Conservation (phyloP, 2,113 vertebrate species). For the Vanacampus margaritifer region DNA sequence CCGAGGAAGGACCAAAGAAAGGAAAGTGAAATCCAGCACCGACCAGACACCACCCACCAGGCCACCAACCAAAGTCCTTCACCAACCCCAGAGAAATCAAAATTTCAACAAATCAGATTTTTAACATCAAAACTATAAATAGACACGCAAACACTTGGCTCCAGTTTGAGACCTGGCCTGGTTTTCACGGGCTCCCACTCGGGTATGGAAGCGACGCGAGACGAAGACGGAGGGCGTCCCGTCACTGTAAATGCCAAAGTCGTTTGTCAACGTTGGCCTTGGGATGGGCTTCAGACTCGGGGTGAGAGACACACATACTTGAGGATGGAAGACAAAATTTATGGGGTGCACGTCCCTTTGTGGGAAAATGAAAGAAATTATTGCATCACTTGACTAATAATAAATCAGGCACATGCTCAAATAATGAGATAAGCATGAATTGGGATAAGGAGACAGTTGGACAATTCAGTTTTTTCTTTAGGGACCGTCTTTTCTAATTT, state of each 20-base stretch:
- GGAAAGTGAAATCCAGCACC: too few species aligned
- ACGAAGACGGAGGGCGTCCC: conserved; percentile 44
- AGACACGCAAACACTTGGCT: neutral
- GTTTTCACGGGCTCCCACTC: conserved; percentile 7
- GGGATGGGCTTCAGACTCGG: conserved; percentile 28
- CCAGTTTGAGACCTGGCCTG: conserved; percentile 9
- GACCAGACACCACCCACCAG: too few species aligned
- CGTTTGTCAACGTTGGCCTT: conserved; percentile 55
- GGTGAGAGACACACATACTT: conserved; percentile 56
- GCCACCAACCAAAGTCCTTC: too few species aligned
- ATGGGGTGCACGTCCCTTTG: conserved; percentile 1
- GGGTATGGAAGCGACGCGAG: conserved; percentile 2
- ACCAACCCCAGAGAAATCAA: too few species aligned
- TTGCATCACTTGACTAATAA: neutral
- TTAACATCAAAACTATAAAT: too few species aligned
- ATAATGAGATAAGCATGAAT: neutral
- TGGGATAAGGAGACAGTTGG: too few species aligned
- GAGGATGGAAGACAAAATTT: conserved; percentile 53
- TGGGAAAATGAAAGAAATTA: neutral
- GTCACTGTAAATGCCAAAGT: conserved; percentile 71
- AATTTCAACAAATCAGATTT: too few species aligned
- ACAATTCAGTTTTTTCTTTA: neutral
- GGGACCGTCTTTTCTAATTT: too few species aligned
- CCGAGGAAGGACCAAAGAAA: too few species aligned
- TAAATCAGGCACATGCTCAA: neutral